These are phyloP conservation scores for Empidonax alnorum DNA, from an alignment of 2,113 vertebrate species.

Conservation along the genomic window DNA sequence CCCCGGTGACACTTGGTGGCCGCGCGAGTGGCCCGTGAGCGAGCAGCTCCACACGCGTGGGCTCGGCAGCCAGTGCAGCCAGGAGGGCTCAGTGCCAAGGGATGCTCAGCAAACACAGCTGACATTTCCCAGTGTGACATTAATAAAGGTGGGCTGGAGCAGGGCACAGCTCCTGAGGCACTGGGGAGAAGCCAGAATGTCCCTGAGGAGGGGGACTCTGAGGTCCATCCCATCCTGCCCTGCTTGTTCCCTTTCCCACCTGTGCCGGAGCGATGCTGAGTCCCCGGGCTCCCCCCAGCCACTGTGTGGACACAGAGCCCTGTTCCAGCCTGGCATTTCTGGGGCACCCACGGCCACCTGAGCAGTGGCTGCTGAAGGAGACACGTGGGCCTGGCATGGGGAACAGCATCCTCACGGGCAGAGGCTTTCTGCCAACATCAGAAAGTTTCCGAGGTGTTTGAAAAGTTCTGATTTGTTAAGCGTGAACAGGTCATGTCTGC, in stretches of 20 bases:
- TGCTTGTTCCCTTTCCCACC: neutral
- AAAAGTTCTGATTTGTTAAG: neutral
- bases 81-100: fast-evolving
- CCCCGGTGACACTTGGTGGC: neutral
- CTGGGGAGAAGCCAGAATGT: neutral
- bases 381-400: neutral
- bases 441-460: neutral
- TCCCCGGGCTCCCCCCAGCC: neutral
- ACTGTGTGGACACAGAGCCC: fast-evolving
- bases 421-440: fast-evolving
- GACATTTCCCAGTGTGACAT: neutral
- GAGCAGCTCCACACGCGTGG: neutral
- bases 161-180: neutral
- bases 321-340: neutral
- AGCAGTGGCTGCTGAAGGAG: neutral
- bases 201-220: neutral
- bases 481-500: fast-evolving
- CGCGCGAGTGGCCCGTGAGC: fast-evolving
- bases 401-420: neutral
- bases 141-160: neutral
- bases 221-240: neutral
- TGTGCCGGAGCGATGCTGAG: fast-evolving
- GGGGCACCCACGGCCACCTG: neutral
- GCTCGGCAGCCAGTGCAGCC: neutral
- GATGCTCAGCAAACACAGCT: neutral